Conservation (phyloP, 2,888 invertebrate genomes). For the Brachynemurus nebulosus region DNA sequence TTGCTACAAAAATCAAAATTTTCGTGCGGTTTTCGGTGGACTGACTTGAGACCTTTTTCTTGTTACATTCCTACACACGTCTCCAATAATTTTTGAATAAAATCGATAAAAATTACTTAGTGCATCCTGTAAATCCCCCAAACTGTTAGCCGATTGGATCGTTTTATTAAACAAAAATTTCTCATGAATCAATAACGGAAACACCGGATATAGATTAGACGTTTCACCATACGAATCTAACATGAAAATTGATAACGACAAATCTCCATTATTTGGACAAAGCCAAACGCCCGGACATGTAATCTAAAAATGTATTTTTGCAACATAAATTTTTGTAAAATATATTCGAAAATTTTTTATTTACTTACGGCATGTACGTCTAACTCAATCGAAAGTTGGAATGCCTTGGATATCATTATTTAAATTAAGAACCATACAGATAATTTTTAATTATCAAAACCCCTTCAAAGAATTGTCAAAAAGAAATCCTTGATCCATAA, state of each 20-base stretch:
- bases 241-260: constrained; percentile 52
- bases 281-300: constrained; percentile 80
- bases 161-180: constrained; percentile 55
- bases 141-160: constrained; percentile 30
- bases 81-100: no score
- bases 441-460: no score
- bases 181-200: constrained; percentile 58
- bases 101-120: no score
- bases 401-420: constrained; percentile 33
- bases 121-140: constrained; percentile 33
- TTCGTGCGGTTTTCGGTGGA: no score
- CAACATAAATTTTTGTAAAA: neutral
- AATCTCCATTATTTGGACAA: constrained; percentile 63
- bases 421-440: no score
- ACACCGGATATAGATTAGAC: constrained; percentile 46
- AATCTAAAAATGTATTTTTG: constrained; percentile 34
- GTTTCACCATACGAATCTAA: constrained; percentile 58
- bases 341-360: neutral
- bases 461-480: no score
- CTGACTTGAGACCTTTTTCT: no score
- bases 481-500: no score
- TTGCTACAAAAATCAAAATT: no score
- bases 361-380: constrained; percentile 39
- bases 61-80: constrained; percentile 19
- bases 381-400: constrained; percentile 43